These are phyloP conservation scores for Lacerta agilis DNA, from an alignment of 2,797 vertebrate species.

Conservation along the genomic window DNA sequence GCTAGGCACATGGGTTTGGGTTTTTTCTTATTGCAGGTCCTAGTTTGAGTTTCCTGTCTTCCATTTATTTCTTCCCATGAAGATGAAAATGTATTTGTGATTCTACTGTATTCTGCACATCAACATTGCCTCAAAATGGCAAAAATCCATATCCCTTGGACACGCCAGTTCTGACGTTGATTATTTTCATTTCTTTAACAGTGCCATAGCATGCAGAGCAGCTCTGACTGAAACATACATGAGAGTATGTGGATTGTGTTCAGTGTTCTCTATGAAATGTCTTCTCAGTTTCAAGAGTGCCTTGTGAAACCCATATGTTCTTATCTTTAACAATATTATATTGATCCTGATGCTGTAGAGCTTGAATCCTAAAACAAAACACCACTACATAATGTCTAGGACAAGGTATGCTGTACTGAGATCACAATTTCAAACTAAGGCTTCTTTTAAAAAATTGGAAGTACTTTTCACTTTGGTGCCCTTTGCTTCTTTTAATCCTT, in stretches of 20 bases:
- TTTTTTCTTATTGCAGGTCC: conserved; percentile 97
- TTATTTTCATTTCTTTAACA: too few species aligned
- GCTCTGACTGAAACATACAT: not conserved
- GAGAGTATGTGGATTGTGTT: not conserved
- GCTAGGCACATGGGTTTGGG: conserved; percentile 80
- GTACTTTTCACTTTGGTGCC: too few species aligned
- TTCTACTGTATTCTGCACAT: conserved; percentile 66
- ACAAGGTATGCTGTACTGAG: not conserved
- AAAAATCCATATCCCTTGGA: too few species aligned
- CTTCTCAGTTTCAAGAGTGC: not conserved
- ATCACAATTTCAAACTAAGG: not conserved
- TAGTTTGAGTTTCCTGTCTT: conserved; percentile 84
- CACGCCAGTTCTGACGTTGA: too few species aligned
- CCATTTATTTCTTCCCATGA: conserved; percentile 83
- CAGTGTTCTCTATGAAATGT: not conserved
- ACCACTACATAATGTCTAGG: not conserved
- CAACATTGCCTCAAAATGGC: too few species aligned
- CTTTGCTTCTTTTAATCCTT: not conserved
- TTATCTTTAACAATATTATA: not conserved
- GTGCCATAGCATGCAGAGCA: too few species aligned
- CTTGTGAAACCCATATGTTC: not conserved
- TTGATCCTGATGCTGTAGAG: not conserved
- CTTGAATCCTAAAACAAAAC: not conserved
- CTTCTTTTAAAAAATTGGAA: not conserved
- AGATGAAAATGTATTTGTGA: conserved; percentile 86